Conservation (phyloP, 1,140 invertebrate species). For the honey bee (Apis mellifera) region DNA sequence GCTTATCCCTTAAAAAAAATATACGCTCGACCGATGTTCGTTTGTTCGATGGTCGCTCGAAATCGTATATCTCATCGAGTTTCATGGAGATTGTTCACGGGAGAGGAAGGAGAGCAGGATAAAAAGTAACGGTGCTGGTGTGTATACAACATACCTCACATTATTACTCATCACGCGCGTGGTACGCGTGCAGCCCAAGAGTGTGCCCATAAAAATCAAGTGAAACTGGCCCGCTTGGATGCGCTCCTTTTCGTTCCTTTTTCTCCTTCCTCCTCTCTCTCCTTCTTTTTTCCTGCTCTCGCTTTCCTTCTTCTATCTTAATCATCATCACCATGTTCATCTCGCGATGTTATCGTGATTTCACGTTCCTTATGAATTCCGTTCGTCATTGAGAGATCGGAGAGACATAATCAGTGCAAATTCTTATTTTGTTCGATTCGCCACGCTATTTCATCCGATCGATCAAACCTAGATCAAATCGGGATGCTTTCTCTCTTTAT, state of each 20-base stretch:
- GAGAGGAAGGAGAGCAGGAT: conserved; percentile 11
- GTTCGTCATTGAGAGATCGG: conserved; percentile 50
- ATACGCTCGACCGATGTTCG: not conserved
- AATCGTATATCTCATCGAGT: conserved; percentile 30
- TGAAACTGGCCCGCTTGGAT: conserved; percentile 38
- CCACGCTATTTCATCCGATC: conserved; percentile 45
- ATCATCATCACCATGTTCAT: not conserved
- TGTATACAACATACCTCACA: not conserved
- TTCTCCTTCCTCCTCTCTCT: not conserved
- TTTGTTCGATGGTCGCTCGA: not conserved
- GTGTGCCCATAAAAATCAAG: conserved; percentile 48
- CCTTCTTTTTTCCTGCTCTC: too few species aligned
- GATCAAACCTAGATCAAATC: conserved; percentile 25
- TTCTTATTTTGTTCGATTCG: conserved; percentile 36
- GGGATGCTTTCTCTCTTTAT: conserved; percentile 17
- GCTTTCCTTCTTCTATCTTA: not conserved
- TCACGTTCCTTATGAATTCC: conserved; percentile 26
- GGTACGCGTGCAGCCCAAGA: conserved; percentile 27
- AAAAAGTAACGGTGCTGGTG: conserved; percentile 46
- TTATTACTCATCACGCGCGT: conserved; percentile 36
- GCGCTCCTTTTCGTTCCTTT: not conserved
- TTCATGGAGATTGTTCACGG: not conserved
- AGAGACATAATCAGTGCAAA: not conserved
- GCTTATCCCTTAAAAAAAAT: not conserved
- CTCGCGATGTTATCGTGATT: conserved; percentile 33